A percentile compares a stretch with the other conserved stretches of the same genome.
phyloP scores from a whole-genome alignment of 1,140 invertebrate species.

The Octopus sinensis region DNA sequence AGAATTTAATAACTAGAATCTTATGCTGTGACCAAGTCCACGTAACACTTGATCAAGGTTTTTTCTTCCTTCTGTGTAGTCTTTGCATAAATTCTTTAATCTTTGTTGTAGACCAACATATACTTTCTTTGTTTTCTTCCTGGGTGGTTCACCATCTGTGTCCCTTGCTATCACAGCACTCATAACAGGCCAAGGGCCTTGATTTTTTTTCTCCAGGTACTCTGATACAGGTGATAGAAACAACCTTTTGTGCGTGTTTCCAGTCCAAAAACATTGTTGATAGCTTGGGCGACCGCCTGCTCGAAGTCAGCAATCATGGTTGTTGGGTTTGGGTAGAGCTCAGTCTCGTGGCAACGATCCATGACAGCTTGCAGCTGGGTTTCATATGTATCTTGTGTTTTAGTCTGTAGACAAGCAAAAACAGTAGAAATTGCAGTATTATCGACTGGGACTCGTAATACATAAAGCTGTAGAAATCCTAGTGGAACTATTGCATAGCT shows the following conservation, averaged over 20 bases:
- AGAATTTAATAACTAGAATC: too few species aligned
- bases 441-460: slow-evolving; percentile 1
- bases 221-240: slow-evolving; percentile 16
- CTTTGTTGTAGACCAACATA: too few species aligned
- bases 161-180: not conserved
- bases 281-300: not conserved
- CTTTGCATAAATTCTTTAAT: too few species aligned
- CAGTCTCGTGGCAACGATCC: not conserved
- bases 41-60: too few species aligned
- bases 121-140: too few species aligned
- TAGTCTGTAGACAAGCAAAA: slow-evolving; percentile 14
- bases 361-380: slow-evolving; percentile 2
- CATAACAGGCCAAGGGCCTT: not conserved
- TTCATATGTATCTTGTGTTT: slow-evolving; percentile 14
- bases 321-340: not conserved
- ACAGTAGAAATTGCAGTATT: slow-evolving; percentile 2
- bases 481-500: not conserved
- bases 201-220: slow-evolving; percentile 10
- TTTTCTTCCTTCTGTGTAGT: too few species aligned
- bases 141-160: not conserved
- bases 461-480: not conserved
- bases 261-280: not conserved
- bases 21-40: too few species aligned
- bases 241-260: not conserved
- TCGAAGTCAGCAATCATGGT: slow-evolving; percentile 17